Evolutionary conservation across 2,113 vertebrate genomes (phyloP).

Genomic region (Pangasianodon hypophthalmus): DNA sequence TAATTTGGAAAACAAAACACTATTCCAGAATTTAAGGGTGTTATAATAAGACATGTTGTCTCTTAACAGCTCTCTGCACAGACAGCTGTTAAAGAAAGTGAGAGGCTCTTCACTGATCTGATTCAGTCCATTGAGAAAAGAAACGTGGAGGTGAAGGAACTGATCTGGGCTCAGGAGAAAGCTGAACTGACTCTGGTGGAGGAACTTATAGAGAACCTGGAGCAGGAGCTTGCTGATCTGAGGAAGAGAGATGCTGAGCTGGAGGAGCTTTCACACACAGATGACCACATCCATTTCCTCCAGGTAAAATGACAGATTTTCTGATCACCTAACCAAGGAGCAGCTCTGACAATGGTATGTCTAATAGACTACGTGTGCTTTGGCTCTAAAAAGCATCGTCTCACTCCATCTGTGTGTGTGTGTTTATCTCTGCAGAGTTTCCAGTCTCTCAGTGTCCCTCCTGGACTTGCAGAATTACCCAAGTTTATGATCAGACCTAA

Average conservation of each 20-base stretch:
- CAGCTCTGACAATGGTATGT: background rate
- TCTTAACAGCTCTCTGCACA: conserved; percentile 44
- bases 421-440: conserved; percentile 11
- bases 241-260: conserved; percentile 44
- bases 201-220: background rate
- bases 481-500: background rate
- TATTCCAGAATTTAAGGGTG: background rate
- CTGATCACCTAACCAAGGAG: background rate
- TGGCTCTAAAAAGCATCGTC: background rate
- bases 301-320: conserved; percentile 9
- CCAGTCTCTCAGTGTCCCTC: background rate
- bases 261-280: conserved; percentile 41
- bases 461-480: background rate
- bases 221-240: conserved; percentile 41
- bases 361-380: background rate
- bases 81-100: conserved; percentile 36
- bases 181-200: background rate
- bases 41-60: background rate
- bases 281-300: conserved; percentile 43
- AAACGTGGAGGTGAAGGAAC: conserved; percentile 22
- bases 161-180: conserved; percentile 39
- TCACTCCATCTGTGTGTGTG: background rate
- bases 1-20: background rate
- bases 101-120: conserved; percentile 39
- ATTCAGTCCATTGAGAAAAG: conserved; percentile 35